Base-by-base conservation (phyloP, 1,140 invertebrate species). In the Streblospio benedicti region DNA sequence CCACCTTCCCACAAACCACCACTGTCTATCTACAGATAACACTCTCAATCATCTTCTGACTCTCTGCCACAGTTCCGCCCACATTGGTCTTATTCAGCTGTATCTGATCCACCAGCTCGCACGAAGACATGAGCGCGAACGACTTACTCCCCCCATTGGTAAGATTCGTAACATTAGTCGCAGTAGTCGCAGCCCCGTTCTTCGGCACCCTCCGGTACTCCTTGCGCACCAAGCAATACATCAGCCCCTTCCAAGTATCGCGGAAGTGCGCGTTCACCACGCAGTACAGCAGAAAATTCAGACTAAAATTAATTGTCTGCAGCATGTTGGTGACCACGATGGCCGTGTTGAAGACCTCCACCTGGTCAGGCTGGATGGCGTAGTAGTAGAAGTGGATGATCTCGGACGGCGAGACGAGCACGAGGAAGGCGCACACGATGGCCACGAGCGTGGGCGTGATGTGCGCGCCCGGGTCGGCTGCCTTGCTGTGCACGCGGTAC, bases 341-440 rank as follows among this genome's bases (percentile, higher is more conserved):
- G 1, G 38, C 41, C 1, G 47, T 20, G 27, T 1, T 32, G 59
- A 55, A 55, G n/a, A 27, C 18, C 31, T 38, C 41, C 30, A 43
- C 49, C 23, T 14, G 20, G 35, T 31, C 16, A 12, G n/a, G 27
- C n/a, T 38, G 30, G 28, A 61, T 41, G 32, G 18, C 23, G 27
- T 44, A 45, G 52, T 44, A 47, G 41, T 30, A 32, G 51, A 61
- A 54, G 9, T 27, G 33, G 20, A 61, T 33, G 31, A 61, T 16
- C 59, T 61, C 59, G 33, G 51, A 61, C 38, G 59, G 59, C 16
- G 51, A 41, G 20, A 61, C 59, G 59, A 61, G 43, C 4, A 61
- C 38, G 27, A 56, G 18, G 59, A 56, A 57, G 12, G 56, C 31
- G 52, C 23, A 44, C 6, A 61, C 38, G 23, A 56, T 61, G 27